A percentile compares a stretch with the other conserved stretches of the same genome.
Conservation (phyloP, 2,888 invertebrate genomes). For the Drosophila acutilabella region DNA sequence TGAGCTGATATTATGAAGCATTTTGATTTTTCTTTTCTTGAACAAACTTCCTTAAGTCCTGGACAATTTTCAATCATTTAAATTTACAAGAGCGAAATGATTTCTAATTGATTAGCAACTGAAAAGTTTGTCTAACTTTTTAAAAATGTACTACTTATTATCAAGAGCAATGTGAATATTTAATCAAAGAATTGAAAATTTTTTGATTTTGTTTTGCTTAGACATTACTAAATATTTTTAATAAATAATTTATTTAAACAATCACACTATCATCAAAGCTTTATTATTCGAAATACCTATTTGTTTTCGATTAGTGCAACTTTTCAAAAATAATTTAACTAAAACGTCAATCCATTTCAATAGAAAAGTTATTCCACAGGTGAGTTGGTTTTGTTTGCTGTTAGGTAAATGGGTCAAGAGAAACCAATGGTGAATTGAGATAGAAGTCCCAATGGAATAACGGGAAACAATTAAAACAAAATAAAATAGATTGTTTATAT, state of each 20-base stretch:
- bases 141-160: too few species aligned
- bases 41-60: too few species aligned
- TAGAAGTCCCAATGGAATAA: constrained; percentile 1
- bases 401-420: constrained; percentile 34
- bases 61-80: too few species aligned
- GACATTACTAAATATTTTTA: too few species aligned
- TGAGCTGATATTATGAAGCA: neutral
- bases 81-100: too few species aligned
- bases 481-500: constrained; percentile 35
- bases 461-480: constrained; percentile 33
- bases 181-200: too few species aligned
- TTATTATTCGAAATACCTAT: neutral
- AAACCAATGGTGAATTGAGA: constrained; percentile 24
- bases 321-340: neutral
- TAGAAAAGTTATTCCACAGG: constrained; percentile 11
- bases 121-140: too few species aligned
- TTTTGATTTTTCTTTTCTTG: neutral
- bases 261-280: too few species aligned
- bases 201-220: too few species aligned
- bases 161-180: too few species aligned
- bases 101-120: too few species aligned
- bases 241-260: too few species aligned
- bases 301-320: neutral
- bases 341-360: neutral
- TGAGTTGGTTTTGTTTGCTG: constrained; percentile 2